These are phyloP conservation scores for Rhagologus leucostigma DNA, from an alignment of 2,113 vertebrate genomes.

Conservation along the genomic window DNA sequence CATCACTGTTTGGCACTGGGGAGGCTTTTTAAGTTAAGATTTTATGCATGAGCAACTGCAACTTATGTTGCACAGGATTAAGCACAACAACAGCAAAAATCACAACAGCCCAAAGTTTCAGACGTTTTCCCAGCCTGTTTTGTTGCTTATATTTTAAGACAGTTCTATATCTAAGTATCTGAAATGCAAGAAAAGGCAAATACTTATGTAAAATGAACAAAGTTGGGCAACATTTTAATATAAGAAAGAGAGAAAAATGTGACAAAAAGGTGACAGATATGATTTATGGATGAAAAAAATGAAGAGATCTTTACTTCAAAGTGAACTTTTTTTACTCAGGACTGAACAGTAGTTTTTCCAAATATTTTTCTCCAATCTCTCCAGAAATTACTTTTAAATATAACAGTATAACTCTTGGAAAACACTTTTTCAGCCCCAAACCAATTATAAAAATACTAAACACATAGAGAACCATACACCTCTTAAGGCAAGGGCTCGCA, in stretches of 20 bases:
- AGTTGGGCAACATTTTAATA: neutral
- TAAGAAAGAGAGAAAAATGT: neutral
- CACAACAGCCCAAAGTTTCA: neutral
- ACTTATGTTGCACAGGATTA: neutral
- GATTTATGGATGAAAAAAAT: neutral
- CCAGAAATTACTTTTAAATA: neutral
- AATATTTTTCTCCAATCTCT: neutral
- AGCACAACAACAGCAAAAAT: neutral
- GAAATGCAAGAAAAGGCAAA: neutral
- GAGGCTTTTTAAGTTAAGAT: neutral
- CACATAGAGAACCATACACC: rapidly evolving
- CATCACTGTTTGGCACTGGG: neutral
- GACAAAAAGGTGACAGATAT: neutral
- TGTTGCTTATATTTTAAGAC: neutral
- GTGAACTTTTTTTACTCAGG: neutral
- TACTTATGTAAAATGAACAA: neutral
- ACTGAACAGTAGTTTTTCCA: neutral
- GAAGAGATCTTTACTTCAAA: neutral
- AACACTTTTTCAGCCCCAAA: neutral
- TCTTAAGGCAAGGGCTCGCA: neutral
- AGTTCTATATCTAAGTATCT: neutral
- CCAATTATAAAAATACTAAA: neutral
- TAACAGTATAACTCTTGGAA: neutral
- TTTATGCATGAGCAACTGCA: neutral
- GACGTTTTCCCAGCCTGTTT: neutral